These are phyloP conservation scores for Blomia tropicalis DNA, from an alignment of 2,888 invertebrate genomes.

Conservation along the genomic window DNA sequence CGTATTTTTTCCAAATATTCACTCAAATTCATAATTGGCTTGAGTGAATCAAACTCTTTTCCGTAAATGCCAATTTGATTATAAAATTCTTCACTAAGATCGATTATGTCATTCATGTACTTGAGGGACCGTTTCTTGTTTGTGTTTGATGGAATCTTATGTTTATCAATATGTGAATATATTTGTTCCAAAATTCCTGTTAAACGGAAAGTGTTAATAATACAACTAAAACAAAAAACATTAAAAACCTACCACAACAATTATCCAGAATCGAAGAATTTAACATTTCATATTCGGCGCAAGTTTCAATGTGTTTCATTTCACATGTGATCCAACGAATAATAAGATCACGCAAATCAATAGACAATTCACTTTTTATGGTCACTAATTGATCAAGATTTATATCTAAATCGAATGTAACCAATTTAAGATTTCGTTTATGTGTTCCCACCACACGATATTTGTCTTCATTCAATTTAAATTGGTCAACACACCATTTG, in stretches of 20 bases:
- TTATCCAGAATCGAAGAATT: not conserved
- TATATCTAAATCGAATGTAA: not conserved
- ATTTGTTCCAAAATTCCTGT: not conserved
- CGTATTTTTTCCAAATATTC: constrained; percentile 34
- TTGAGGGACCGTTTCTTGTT: not conserved
- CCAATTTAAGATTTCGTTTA: constrained; percentile 33
- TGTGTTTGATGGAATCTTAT: not conserved
- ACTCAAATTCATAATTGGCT: constrained; percentile 34
- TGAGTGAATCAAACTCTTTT: constrained; percentile 36
- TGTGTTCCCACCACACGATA: constrained; percentile 38
- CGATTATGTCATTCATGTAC: constrained; percentile 33
- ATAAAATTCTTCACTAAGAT: constrained; percentile 40
- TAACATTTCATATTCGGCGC: not conserved
- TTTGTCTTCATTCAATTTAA: constrained; percentile 35
- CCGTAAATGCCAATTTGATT: constrained; percentile 39
- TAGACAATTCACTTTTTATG: not conserved
- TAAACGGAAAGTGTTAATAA: too few relatives aligned
- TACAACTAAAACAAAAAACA: too few relatives aligned
- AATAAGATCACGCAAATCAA: not conserved
- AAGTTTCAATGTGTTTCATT: not conserved
- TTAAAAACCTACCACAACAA: not conserved
- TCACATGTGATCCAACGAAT: not conserved
- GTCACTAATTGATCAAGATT: not conserved
- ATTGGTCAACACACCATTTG: constrained; percentile 37
- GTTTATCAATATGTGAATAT: not conserved